Evolutionary conservation across 2,888 invertebrate genomes (phyloP), one percentile per base, ranked within the genome.

Genomic region (Matsumyia berberina): DNA sequence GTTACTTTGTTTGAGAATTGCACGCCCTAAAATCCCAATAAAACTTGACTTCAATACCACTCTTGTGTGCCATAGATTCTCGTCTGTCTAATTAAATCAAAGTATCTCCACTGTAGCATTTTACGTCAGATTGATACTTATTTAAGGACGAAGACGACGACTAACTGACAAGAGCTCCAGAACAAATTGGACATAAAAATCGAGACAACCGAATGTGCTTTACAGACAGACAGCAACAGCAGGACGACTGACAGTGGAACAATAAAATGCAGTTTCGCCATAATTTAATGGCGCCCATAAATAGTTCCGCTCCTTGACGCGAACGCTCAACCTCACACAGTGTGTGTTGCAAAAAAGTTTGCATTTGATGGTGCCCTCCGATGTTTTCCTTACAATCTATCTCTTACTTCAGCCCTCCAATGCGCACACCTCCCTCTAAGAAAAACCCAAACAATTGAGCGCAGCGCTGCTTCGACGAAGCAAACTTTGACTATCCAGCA

Each of bases 11-110:
- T 46, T n/a, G n/a, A n/a, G n/a, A n/a, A n/a, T n/a, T n/a, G n/a
- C n/a, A n/a, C 9, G 7, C 8, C n/a, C 33, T 19, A 17, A 19
- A 42, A 55, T n/a, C 33, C 8, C 19, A n/a, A 57, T 57, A 46
- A 42, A 24, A 67, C 1, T 19, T 12, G 11, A 8, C 24, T 19
- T 24, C 24, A 46, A 24, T 9, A 4, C 11, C 51, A 31, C 35
- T 35, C 31, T 15, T 9, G 17, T 19, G n/a, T 12, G 19, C 29
- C 53, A 73, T 35, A 31, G 57, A 58, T 70, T 37, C 29, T 51
- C 76, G 66, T 67, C 76, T 76, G 66, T 67, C 76, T 76, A 76
- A 66, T 76, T 67, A 67, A 67, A 76, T 76, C 66, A 67, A 76
- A 76, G 67, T 42, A 64, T 42, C 31, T n/a, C 44, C 35, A 39